Evolutionary conservation across 2,888 invertebrate species (phyloP).

Genomic region (Melanotus villosus): DNA sequence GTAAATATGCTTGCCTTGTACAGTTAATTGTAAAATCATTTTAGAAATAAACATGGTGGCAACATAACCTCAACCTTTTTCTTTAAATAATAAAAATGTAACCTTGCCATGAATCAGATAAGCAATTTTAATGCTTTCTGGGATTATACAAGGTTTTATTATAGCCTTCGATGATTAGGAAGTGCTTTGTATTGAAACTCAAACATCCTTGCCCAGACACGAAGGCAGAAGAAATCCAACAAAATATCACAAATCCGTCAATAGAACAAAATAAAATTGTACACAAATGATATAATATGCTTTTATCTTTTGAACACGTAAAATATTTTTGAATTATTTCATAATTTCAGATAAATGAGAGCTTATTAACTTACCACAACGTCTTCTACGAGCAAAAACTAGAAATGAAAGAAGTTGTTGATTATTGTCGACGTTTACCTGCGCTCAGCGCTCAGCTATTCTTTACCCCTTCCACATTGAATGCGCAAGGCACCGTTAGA

Average conservation of each 20-base stretch:
- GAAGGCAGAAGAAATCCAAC: slow-evolving; percentile 48
- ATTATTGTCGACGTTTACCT: too few relatives aligned
- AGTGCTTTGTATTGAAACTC: slow-evolving; percentile 39
- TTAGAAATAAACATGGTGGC: slow-evolving; percentile 15
- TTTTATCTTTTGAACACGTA: not conserved
- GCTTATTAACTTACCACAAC: too few relatives aligned
- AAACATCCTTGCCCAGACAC: slow-evolving; percentile 58
- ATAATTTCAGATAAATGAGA: too few relatives aligned
- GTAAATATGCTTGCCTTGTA: not conserved
- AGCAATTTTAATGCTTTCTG: slow-evolving; percentile 55
- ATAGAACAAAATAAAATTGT: not conserved
- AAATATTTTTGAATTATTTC: too few relatives aligned
- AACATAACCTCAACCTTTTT: slow-evolving; percentile 6
- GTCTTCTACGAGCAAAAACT: too few relatives aligned
- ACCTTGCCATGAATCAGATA: slow-evolving; percentile 61
- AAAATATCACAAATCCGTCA: not conserved
- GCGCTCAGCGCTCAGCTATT: too few relatives aligned
- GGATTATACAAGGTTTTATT: slow-evolving; percentile 60
- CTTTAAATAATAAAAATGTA: slow-evolving; percentile 51
- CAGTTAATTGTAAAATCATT: too few relatives aligned
- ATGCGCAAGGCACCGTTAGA: too few relatives aligned
- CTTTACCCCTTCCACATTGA: too few relatives aligned
- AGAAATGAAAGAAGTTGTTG: too few relatives aligned
- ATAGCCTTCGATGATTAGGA: slow-evolving; percentile 61
- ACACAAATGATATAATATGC: not conserved